Evolutionary conservation across 2,888 invertebrate species (phyloP), one percentile per base, ranked within the genome.

Genomic region (Orchesella flavescens): DNA sequence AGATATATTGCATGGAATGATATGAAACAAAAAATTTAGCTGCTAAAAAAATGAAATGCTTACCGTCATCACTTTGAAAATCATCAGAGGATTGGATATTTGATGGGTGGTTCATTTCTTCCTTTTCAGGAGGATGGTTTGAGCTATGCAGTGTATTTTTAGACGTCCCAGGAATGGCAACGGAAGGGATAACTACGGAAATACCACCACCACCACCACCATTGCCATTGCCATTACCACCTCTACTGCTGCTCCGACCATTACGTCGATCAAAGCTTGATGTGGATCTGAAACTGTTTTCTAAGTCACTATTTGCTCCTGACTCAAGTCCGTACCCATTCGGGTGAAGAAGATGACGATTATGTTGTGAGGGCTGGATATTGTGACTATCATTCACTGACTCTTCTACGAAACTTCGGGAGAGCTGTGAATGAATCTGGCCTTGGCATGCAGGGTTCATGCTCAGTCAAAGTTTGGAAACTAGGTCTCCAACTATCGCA

Each of bases 381-480:
- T 65, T 71, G 34, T 53, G 72, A 49, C 2, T 49, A 1, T 49
- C 49, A 15, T 15, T 12, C 49, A 49, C 15, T 49, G 49, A 24
- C 68, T 75, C 59, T 49, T 78, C 79, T 2, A 34, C 17, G 78
- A 79, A 21, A 53, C 71, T 46, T 69, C 72, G 44, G 68, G 84
- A 71, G 75, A 84, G 69, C 19, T 75, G 73, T 12, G 85, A 81
- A 75, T 81, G 84, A 21, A 85, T 85, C 63, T 85, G 85, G 12
- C 85, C 83, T 77, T 85, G 83, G 63, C 80, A 84, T 12, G 84
- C 83, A 46, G 85, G 85, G 80, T 85, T 85, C 86, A 86, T 86
- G 7, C 24, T 77, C 44, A 34, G 46, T 61, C 15, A 0, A 59
- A 10, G 9, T 46, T 21, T n/a, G 19, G 34, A 59, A 43, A 21